phyloP scores from a whole-genome alignment of 2,888 invertebrate species.

The Ptychoptera contaminata region DNA sequence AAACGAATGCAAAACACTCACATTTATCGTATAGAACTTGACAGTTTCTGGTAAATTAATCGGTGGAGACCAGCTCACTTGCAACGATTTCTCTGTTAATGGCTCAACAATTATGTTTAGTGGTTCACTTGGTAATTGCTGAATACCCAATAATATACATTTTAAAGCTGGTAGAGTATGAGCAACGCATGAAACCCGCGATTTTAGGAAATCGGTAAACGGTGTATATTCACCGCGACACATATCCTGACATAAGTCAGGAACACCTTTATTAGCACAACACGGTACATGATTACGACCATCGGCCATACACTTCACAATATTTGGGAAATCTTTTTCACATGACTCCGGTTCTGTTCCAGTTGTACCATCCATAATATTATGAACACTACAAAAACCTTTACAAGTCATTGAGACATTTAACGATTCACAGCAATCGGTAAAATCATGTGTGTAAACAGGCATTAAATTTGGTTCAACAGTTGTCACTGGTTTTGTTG shows the following conservation, averaged over 20 bases:
- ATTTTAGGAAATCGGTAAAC: conserved; percentile 67
- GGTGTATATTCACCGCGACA: conserved; percentile 74
- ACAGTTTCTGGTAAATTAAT: conserved; percentile 45
- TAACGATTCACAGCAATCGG: conserved; percentile 54
- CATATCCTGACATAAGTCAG: conserved; percentile 72
- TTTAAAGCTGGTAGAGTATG: conserved; percentile 69
- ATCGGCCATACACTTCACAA: conserved; percentile 65
- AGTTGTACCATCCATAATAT: conserved; percentile 56
- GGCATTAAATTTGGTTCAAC: conserved; percentile 22
- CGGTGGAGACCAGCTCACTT: conserved; percentile 55
- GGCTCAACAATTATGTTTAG: conserved; percentile 56
- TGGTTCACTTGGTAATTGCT: conserved; percentile 52
- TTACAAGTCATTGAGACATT: conserved; percentile 58
- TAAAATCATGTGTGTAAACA: conserved; percentile 54
- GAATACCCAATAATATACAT: conserved; percentile 67
- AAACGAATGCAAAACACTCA: conserved; percentile 53
- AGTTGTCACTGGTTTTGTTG: conserved; percentile 5
- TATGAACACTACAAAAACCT: conserved; percentile 71
- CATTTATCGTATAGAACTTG: conserved; percentile 51
- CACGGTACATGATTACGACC: conserved; percentile 76
- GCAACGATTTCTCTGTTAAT: conserved; percentile 52
- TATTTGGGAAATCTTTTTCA: conserved; percentile 62
- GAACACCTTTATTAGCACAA: conserved; percentile 64
- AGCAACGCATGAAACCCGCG: conserved; percentile 69
- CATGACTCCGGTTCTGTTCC: conserved; percentile 69